Evolutionary conservation across 2,113 vertebrate species (phyloP), one percentile per base, ranked within the genome.

Genomic region (Progne subis): DNA sequence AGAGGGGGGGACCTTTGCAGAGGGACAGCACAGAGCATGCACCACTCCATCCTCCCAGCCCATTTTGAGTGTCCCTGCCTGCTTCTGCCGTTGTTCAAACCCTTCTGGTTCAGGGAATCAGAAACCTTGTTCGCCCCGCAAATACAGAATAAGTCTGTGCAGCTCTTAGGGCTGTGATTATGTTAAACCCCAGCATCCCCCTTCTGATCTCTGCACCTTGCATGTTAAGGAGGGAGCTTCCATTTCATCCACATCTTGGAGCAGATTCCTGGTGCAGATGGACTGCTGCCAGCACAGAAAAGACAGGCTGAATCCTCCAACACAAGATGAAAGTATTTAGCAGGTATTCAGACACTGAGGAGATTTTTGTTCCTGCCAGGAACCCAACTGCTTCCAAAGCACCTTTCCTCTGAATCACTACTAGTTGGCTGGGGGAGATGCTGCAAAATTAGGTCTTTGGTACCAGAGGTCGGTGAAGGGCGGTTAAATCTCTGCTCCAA

Each of bases 91-190:
- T 32, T 49, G 11, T 69, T 82, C 56, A n/a, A 49, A 11, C 13
- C 21, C 32, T n/a, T 2, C 26, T 25, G 0, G 24, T 72, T 23
- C 56, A 37, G 81, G 32, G 11, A 57, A 14, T 53, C 14, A 15
- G 46, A 63, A 63, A 31, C 31, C 24, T 12, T 14, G 1, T 28
- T 29, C 0, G 1, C 10, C 3, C 41, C 12, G 2, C 46, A 56
- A 67, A 50, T 29, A 23, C 47, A 31, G 39, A 65, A 6, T 24
- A 37, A 70, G 78, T 81, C 76, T 14, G 20, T 44, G 49, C n/a
- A 20, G 5, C 43, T 25, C 0, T 24, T 9, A 18, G 29, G 50
- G 59, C 41, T 74, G 76, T 16, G 64, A 6, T 32, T 7, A 14
- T 31, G 18, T 14, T 21, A 65, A 59, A 47, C 1, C 2, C 39